Evolutionary conservation across 2,797 vertebrate species (phyloP).

Genomic region (Lagorchestes hirsutus): DNA sequence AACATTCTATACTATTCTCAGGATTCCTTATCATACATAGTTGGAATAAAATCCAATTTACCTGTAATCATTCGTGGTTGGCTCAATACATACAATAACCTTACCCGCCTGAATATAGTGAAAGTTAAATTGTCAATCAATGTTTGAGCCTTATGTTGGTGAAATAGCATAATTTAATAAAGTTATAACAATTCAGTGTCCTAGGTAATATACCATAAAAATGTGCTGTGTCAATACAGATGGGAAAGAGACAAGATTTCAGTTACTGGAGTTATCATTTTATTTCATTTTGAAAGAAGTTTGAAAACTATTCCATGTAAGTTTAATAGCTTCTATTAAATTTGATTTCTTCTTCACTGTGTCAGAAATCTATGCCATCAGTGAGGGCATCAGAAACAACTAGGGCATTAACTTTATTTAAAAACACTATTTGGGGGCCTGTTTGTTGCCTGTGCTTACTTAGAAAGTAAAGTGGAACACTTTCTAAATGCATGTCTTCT

Average conservation of each 20-base stretch:
- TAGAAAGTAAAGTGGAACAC: neutral
- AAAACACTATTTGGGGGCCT: neutral
- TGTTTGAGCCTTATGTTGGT: neutral
- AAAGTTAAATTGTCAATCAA: neutral
- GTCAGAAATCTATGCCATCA: neutral
- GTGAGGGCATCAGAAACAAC: neutral
- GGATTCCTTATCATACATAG: neutral
- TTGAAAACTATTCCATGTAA: slow-evolving; percentile 31
- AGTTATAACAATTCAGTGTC: neutral
- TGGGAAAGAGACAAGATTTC: neutral
- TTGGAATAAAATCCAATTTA: slow-evolving; percentile 13
- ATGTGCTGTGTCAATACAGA: neutral
- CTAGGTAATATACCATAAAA: neutral
- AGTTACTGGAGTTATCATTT: neutral
- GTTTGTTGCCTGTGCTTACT: neutral
- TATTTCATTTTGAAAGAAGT: slow-evolving; percentile 29
- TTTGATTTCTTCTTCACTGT: slow-evolving; percentile 5
- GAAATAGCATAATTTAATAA: slow-evolving; percentile 33
- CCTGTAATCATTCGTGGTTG: slow-evolving; percentile 5
- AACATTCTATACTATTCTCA: neutral
- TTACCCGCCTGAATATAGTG: neutral
- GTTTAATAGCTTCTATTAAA: neutral
- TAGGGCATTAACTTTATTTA: slow-evolving; percentile 3
- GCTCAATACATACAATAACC: neutral
- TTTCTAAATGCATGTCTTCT: neutral